These are phyloP conservation scores for Distichodus sexfasciatus DNA, from an alignment of 2,797 vertebrate species.

Conservation along the genomic window DNA sequence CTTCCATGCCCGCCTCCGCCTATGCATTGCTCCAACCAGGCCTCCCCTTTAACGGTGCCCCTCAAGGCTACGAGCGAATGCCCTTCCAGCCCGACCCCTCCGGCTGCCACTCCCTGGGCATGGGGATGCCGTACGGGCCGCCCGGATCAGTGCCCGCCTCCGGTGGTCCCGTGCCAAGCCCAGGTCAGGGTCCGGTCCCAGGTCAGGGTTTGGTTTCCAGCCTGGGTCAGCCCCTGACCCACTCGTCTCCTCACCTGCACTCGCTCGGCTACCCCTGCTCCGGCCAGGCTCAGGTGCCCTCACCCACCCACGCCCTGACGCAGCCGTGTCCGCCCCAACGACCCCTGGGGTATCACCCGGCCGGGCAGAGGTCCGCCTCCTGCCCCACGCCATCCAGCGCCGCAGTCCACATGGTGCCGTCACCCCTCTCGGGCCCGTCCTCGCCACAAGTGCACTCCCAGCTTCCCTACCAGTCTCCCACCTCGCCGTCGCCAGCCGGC, in stretches of 20 bases:
- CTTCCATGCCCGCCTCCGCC: slow-evolving; percentile 82
- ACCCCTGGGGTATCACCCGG: slow-evolving; percentile 81
- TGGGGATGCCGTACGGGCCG: slow-evolving; percentile 84
- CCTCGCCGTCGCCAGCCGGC: slow-evolving; percentile 81
- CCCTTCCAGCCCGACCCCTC: slow-evolving; percentile 83
- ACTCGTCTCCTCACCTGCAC: slow-evolving; percentile 79
- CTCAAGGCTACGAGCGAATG: slow-evolving; percentile 85
- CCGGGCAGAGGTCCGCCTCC: slow-evolving; percentile 80
- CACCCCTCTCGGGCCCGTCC: slow-evolving; percentile 87
- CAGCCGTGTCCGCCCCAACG: slow-evolving; percentile 81
- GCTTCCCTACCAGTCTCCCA: slow-evolving; percentile 89
- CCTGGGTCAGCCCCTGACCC: slow-evolving; percentile 77
- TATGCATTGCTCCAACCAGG: slow-evolving; percentile 85
- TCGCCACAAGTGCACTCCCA: slow-evolving; percentile 91
- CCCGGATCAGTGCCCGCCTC: slow-evolving; percentile 74
- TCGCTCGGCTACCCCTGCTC: slow-evolving; percentile 83
- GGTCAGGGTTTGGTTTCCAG: slow-evolving; percentile 62
- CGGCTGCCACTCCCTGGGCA: slow-evolving; percentile 78
- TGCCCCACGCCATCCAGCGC: slow-evolving; percentile 82
- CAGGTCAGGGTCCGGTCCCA: too few species aligned
- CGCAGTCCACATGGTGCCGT: slow-evolving; percentile 79
- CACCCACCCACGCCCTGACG: slow-evolving; percentile 72
- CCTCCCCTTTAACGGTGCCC: slow-evolving; percentile 83
- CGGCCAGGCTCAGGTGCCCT: slow-evolving; percentile 73
- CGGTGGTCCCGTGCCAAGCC: slow-evolving; percentile 57